These are phyloP conservation scores for Apamea epomidion DNA, from an alignment of 2,888 invertebrate species.

Conservation along the genomic window DNA sequence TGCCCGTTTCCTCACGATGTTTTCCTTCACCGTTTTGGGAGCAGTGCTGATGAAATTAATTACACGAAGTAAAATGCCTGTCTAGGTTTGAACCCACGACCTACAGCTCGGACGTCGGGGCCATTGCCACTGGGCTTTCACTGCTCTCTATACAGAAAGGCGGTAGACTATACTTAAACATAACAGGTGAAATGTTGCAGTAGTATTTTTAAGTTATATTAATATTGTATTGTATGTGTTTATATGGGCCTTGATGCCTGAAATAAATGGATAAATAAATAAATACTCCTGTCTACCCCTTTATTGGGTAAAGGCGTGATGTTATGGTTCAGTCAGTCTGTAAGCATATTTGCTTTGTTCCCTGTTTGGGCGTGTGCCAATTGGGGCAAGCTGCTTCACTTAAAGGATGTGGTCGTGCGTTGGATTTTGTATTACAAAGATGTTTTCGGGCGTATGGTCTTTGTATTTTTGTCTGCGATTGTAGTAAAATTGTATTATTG, in stretches of 20 bases:
- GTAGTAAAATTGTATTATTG: neutral
- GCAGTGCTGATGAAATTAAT: no score
- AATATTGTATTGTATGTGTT: no score
- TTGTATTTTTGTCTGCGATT: neutral
- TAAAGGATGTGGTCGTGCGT: conserved; percentile 41
- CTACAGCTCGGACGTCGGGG: no score
- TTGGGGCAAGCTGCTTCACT: conserved; percentile 51
- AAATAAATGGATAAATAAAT: no score
- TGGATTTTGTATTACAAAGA: conserved; percentile 29
- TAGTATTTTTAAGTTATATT: neutral
- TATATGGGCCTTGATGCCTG: no score
- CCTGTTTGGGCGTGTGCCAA: conserved; percentile 48
- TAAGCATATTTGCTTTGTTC: conserved; percentile 33
- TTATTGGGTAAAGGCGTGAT: neutral
- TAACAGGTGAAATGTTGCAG: neutral
- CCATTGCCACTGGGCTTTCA: no score
- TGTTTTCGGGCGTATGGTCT: conserved; percentile 2
- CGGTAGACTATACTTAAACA: neutral
- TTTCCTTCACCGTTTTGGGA: no score
- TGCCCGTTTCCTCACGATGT: no score
- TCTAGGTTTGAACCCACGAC: no score
- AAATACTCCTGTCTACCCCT: neutral
- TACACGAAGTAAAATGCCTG: no score
- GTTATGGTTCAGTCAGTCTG: neutral
- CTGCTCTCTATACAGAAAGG: neutral